Evolutionary conservation across 1,140 invertebrate species (phyloP).

Genomic region (Sitodiplosis mosellana): DNA sequence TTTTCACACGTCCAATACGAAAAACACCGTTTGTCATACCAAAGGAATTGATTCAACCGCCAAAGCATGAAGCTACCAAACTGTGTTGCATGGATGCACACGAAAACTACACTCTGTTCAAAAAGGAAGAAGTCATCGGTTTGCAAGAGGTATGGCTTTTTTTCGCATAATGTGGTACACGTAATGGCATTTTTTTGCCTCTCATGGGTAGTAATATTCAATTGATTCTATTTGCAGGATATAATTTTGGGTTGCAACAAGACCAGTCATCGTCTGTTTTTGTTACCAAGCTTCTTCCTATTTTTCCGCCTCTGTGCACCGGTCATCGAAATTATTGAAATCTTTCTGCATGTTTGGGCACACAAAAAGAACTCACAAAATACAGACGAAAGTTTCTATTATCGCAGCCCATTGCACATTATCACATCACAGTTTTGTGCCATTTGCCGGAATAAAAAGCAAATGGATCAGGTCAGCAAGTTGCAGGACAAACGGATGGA

Average conservation of each 20-base stretch:
- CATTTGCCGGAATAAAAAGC: slow-evolving; percentile 22
- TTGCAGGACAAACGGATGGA: slow-evolving; percentile 26
- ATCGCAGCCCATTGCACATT: slow-evolving; percentile 33
- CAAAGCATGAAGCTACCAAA: background rate
- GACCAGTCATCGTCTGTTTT: slow-evolving; percentile 13
- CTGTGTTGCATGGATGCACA: background rate
- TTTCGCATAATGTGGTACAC: background rate
- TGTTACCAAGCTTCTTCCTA: slow-evolving; percentile 24
- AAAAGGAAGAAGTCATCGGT: slow-evolving; percentile 2
- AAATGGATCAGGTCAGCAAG: slow-evolving; percentile 23
- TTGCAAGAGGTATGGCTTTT: slow-evolving; percentile 1
- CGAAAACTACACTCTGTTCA: background rate
- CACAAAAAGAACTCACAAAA: slow-evolving; percentile 33
- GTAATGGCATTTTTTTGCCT: background rate
- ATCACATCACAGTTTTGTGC: slow-evolving; percentile 37
- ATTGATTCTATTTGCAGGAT: slow-evolving; percentile 9
- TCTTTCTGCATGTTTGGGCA: slow-evolving; percentile 30
- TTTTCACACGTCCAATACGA: background rate
- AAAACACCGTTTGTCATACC: background rate
- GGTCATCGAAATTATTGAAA: slow-evolving; percentile 18
- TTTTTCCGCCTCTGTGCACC: slow-evolving; percentile 19
- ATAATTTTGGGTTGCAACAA: slow-evolving; percentile 21
- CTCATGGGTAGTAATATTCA: too few species aligned
- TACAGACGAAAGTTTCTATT: slow-evolving; percentile 29
- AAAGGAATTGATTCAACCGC: background rate